phyloP scores from a whole-genome alignment of 35 echinoderm and acorn worm species.

The Lytechinus variegatus region DNA sequence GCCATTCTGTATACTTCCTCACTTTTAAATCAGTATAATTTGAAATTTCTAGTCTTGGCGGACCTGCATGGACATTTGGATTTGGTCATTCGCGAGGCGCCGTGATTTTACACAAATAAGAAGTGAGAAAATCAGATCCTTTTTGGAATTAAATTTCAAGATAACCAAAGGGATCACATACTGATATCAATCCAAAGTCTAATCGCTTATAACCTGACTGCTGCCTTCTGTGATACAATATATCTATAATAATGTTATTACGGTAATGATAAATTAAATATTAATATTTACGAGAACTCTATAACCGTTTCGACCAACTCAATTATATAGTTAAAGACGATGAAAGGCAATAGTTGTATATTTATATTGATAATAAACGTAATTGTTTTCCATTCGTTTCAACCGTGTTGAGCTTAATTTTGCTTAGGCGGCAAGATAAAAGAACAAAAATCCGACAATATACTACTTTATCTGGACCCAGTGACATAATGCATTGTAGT shows the following conservation, averaged over 20 bases:
- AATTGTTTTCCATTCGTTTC: background rate
- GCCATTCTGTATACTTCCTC: background rate
- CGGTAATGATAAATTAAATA: background rate
- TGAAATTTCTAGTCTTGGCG: background rate
- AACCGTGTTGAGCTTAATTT: background rate
- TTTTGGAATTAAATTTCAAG: background rate
- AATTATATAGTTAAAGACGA: too few relatives aligned
- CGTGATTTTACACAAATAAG: background rate
- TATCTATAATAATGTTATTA: background rate
- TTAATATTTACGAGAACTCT: too few relatives aligned
- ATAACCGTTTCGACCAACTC: too few relatives aligned
- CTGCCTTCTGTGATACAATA: background rate
- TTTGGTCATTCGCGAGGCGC: background rate
- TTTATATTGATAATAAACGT: too few relatives aligned
- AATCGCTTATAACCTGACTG: background rate
- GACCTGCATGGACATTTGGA: background rate
- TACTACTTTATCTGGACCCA: background rate
- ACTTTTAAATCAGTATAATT: background rate
- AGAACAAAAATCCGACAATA: background rate
- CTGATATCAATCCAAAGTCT: background rate
- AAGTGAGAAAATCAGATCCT: background rate
- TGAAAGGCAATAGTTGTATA: too few relatives aligned
- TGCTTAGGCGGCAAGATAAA: background rate
- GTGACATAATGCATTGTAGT: too few relatives aligned
- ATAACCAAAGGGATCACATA: background rate